Base-by-base conservation (phyloP, 2,113 vertebrate genomes). In the Strix aluco region DNA sequence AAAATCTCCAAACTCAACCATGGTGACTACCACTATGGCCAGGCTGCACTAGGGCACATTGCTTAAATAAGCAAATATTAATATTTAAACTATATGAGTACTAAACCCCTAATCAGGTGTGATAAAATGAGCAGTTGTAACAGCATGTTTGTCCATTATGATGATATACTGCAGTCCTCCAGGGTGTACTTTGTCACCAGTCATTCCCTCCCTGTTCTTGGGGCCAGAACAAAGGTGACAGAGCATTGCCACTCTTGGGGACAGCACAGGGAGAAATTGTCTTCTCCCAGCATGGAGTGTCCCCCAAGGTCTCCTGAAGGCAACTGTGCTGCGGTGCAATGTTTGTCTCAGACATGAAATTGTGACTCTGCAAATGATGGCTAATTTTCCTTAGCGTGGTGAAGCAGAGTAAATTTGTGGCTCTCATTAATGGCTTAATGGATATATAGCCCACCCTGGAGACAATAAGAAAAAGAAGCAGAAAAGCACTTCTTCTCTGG, bases 1-100 rank as follows among this genome's bases (percentile, higher is more conserved):
- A 98, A 97, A 47, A 98, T 97, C 91, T 98, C 92, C 40, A 23
- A 93, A 95, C 71, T 94, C 94, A 15, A 71, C 16, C 92, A 96
- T 96, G 70, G 62, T 3, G 52, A 65, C 6, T 30, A 7, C 15
- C 4, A 32, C 73, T 90, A 1, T 61, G 71, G 40, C 36, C 44
- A 32, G 85, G 51, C 38, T 32, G 23, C 4, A 1, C 38, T 6
- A 8, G 15, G 29, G 10, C 34, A 11, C 25, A 0, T 21, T 19
- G 19, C 40, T 95, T 93, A 96, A 85, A 61, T 72, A 88, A 36
- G 21, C 21, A 59, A 93, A 88, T 75, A 95, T 92, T 97, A 96
- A 97, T 96, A 23, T 97, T 97, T 97, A 97, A 97, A 36, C 96
- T 30, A 1, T 23, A 21, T 21, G 26, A 90, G 40, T 86, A 88